Evolutionary conservation across 2,797 vertebrate genomes (phyloP).

Genomic region (Glossophaga mutica): DNA sequence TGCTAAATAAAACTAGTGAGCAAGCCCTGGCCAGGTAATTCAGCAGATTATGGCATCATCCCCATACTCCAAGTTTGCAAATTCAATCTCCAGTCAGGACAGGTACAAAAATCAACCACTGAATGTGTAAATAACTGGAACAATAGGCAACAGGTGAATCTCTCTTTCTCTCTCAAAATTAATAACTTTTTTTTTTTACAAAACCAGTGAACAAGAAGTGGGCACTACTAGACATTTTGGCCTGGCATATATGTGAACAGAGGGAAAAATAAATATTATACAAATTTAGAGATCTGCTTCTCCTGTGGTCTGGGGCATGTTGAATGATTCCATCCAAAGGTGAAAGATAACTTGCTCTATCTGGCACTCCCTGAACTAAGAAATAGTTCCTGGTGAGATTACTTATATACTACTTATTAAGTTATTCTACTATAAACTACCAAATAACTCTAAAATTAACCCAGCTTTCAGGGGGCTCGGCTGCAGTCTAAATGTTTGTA

Average conservation of each 20-base stretch:
- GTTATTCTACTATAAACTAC: background rate
- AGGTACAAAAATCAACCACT: background rate
- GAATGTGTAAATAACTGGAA: background rate
- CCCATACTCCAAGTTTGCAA: background rate
- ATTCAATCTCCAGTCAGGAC: background rate
- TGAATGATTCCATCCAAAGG: background rate
- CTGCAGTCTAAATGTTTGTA: background rate
- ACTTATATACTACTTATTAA: background rate
- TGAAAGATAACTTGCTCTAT: background rate
- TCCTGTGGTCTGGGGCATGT: background rate
- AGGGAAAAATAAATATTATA: background rate
- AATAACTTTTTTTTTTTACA: background rate
- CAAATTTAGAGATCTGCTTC: background rate
- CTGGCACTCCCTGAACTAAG: background rate
- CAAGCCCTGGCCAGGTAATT: background rate
- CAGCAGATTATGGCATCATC: background rate
- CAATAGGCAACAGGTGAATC: no score
- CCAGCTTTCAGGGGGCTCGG: background rate
- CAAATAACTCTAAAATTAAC: background rate
- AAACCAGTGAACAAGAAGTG: background rate
- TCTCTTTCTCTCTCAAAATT: background rate
- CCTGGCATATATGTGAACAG: background rate
- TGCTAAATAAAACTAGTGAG: background rate
- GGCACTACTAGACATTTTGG: background rate
- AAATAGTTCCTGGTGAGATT: background rate